Conservation (phyloP, 2,888 invertebrate species). For the Thyatira batis region DNA sequence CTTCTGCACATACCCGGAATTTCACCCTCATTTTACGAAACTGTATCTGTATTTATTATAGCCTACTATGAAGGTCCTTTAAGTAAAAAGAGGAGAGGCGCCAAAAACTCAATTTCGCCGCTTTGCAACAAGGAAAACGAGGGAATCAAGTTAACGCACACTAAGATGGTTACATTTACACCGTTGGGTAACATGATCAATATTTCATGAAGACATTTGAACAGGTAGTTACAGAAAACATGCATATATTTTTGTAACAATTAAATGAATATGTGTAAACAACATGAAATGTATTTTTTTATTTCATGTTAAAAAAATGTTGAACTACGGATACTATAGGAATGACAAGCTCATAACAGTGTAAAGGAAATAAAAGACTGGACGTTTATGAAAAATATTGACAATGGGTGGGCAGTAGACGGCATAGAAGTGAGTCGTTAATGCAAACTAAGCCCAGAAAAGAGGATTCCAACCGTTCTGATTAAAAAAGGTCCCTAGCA, state of each 20-base stretch:
- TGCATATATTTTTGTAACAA: slow-evolving; percentile 1
- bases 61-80: slow-evolving; percentile 25
- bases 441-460: slow-evolving; percentile 44
- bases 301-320: no score
- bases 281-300: no score
- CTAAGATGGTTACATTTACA: slow-evolving; percentile 22
- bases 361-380: slow-evolving; percentile 6
- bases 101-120: slow-evolving; percentile 40
- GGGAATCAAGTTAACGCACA: slow-evolving; percentile 40
- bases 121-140: slow-evolving; percentile 40
- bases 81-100: slow-evolving; percentile 33
- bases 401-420: slow-evolving; percentile 18
- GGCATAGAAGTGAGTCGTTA: slow-evolving; percentile 36
- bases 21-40: slow-evolving; percentile 20
- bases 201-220: slow-evolving; percentile 1
- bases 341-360: slow-evolving; percentile 9
- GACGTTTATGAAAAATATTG: slow-evolving; percentile 17
- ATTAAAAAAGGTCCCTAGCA: slow-evolving; percentile 50
- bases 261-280: no score
- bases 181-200: slow-evolving; percentile 8
- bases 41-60: slow-evolving; percentile 34
- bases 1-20: slow-evolving; percentile 20
- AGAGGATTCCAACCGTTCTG: slow-evolving; percentile 40
- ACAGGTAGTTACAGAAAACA: not conserved
- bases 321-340: no score